Evolutionary conservation across 2,888 invertebrate species (phyloP).

Genomic region (Thumatha senex): DNA sequence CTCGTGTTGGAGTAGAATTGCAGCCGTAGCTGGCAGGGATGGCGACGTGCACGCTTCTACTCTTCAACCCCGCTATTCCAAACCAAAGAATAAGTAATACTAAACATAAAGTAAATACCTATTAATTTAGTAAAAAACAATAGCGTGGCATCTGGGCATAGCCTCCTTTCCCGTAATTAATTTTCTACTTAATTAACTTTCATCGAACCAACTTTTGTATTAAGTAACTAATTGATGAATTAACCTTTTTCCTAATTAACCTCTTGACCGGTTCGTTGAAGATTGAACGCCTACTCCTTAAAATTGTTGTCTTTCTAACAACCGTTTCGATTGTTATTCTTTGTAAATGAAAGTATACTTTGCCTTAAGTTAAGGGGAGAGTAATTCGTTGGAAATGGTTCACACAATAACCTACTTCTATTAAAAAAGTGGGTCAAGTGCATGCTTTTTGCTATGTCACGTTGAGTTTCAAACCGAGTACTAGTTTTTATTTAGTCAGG

Average conservation of each 20-base stretch:
- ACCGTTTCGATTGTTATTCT: background rate
- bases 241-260: background rate
- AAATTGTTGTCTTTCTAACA: background rate
- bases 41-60: too few species aligned
- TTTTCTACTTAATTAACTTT: background rate
- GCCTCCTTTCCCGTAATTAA: background rate
- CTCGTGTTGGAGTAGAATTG: too few species aligned
- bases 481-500: too few species aligned
- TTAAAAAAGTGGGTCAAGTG: too few species aligned
- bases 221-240: background rate
- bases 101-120: background rate
- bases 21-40: too few species aligned
- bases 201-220: too few species aligned
- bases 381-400: too few species aligned
- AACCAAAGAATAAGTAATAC: background rate
- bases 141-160: background rate
- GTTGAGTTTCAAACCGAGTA: too few species aligned
- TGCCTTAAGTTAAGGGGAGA: background rate
- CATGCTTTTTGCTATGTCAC: too few species aligned
- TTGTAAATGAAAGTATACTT: background rate
- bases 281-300: background rate
- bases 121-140: too few species aligned
- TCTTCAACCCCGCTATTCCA: too few species aligned
- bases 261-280: background rate
- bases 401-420: background rate